Evolutionary conservation across 2,797 vertebrate species (phyloP), one percentile per base, ranked within the genome.

Genomic region (Ceryle rudis): DNA sequence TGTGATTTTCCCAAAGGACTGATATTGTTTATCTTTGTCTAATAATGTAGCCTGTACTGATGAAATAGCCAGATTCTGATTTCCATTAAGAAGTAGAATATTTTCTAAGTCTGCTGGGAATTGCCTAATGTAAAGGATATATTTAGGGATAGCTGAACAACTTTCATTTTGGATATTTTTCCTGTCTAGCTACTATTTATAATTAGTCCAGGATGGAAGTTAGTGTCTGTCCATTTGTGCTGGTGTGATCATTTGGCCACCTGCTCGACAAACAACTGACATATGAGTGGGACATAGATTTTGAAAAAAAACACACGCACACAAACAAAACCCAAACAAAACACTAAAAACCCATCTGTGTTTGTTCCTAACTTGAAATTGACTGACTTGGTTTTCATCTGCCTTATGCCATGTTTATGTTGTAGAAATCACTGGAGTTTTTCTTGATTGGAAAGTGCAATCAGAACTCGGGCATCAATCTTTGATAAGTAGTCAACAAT

Each of bases 111-210:
- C 83, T 94, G 5, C 18, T 89, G 79, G 39, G 57, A 91, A 57
- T 86, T 94, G 31, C 66, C 42, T 85, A 35, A 89, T 69, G 23
- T 86, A 57, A 67, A 81, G 81, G 80, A 85, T 95, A 46, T 61
- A 93, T 95, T 95, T 97, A 92, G 82, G 54, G 17, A 78, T 86
- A 16, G n/a, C 77, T 81, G 67, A 72, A 31, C 2, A 21, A 39
- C 89, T 91, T 83, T 65, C 66, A 69, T 94, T 94, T 90, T 83
- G 72, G 55, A 41, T 93, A 55, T 88, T 92, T 96, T 55, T 90
- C n/a, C 74, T 87, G 64, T 90, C 84, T 94, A 25, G 3, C 47
- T 96, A 78, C 85, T 94, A 77, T 95, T 96, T 97, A 80, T 93
- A 90, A 83, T 95, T 73, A 81, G 47, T 77, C 47, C 60, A 65